phyloP scores from a whole-genome alignment of 2,797 vertebrate genomes.

The Cuculus canorus region DNA sequence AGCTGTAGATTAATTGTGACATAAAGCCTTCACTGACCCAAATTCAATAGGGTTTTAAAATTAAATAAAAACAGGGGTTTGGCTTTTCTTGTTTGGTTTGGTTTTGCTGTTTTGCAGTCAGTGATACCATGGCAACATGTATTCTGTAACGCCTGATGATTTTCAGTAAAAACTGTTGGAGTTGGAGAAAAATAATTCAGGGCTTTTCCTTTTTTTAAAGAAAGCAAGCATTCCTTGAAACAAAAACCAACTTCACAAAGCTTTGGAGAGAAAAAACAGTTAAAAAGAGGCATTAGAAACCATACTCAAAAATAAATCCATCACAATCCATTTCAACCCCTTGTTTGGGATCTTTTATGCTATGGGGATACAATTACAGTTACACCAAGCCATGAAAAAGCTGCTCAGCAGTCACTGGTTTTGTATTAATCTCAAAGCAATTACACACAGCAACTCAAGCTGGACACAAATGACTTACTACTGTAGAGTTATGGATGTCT shows the following conservation, averaged over 20 bases:
- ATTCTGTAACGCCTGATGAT: not conserved
- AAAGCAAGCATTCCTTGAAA: not conserved
- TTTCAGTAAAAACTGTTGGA: not conserved
- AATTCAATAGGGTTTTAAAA: not conserved
- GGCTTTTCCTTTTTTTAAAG: not conserved
- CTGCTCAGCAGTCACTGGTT: not conserved
- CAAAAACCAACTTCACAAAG: not conserved
- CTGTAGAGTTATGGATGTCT: constrained; percentile 84
- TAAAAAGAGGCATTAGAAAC: not conserved
- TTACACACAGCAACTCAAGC: not conserved
- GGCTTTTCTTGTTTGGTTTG: not conserved
- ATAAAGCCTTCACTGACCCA: not conserved
- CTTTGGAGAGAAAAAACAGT: not conserved
- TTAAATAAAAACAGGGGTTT: not conserved
- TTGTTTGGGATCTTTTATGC: not conserved
- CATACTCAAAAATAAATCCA: not conserved
- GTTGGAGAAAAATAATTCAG: not conserved
- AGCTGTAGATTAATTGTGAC: not conserved
- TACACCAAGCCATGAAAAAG: not conserved
- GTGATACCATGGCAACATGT: not conserved
- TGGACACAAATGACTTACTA: constrained; percentile 71
- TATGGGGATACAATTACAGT: not conserved
- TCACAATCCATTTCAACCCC: not conserved
- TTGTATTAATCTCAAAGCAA: not conserved
- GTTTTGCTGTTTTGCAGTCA: not conserved